phyloP scores from a whole-genome alignment of 2,797 vertebrate species.

The Sciurus carolinensis region DNA sequence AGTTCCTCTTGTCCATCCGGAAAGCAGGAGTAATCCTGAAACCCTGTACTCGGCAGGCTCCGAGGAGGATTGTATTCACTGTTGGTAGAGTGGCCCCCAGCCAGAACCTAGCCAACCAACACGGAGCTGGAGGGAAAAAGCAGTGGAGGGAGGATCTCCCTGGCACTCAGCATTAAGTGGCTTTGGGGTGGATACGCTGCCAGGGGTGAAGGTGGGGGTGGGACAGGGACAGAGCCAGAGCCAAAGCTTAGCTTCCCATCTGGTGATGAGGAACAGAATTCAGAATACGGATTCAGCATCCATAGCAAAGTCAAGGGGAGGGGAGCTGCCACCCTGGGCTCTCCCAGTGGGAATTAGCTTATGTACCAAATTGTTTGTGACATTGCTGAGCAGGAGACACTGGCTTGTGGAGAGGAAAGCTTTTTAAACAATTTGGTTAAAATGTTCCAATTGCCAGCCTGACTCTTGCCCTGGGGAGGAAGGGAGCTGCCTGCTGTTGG shows the following conservation, averaged over 20 bases:
- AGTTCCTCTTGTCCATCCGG: background rate
- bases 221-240: background rate
- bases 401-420: conserved; percentile 67
- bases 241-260: conserved; percentile 66
- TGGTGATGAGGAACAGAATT: conserved; percentile 19
- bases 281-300: background rate
- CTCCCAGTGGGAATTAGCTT: conserved; percentile 51
- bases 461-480: conserved; percentile 46
- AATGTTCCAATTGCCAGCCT: conserved; percentile 70
- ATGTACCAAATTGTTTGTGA: conserved; percentile 76
- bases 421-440: conserved; percentile 81
- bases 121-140: background rate
- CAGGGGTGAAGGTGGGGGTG: background rate
- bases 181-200: background rate
- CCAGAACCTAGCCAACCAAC: conserved; percentile 26
- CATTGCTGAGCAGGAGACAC: conserved; percentile 54
- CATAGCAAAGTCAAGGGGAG: background rate
- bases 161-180: background rate
- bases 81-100: background rate
- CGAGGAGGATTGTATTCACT: conserved; percentile 7
- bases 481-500: background rate
- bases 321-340: conserved; percentile 5
- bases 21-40: conserved; percentile 25
- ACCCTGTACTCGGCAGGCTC: background rate
- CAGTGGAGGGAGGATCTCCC: background rate